Base-by-base conservation (phyloP, 2,888 invertebrate species). In the Scaptomyza flava region DNA sequence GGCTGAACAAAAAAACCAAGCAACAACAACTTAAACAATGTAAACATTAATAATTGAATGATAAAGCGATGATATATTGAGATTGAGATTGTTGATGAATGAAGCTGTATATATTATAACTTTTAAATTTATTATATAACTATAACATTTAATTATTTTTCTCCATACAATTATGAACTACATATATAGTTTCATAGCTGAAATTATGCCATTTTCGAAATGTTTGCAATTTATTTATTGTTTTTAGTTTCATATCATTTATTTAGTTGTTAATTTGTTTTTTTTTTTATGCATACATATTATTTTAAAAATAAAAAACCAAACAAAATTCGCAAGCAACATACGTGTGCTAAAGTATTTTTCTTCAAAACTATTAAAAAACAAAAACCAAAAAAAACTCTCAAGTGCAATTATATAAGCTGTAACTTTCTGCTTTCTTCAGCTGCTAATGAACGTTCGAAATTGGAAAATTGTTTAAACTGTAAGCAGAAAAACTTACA, bases 331-430 rank as follows among this genome's bases (percentile, higher is more conserved):
- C 60, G 65, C 65, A 72, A 61, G 61, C 65, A 68, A 41, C 52
- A 56, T 53, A 53, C 63, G 68, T 33, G 33, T 72, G 65, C 68
- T 48, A 72, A 79, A 70, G 56, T 71, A 1, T 47, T 7, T 34
- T 6, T 33, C 14, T 43, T n/a, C n/a, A 23, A 20, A 45, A 51
- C 51, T 12, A 2, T 17, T 17, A 1, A 17, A 17, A 23, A 65
- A 9, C 23, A 34, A 31, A 65, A 31, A 43, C 34, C 30, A 64
- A 42, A 46, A 36, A 60, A 36, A 79, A 73, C 77, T 82, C 79
- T 82, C 88, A 82, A 82, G 82, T 82, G 82, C 82, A 82, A 82
- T 82, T 82, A 82, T 72, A 77, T 69, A 77, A 79, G 59, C 82
- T 81, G 66, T 75, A 79, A 69, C 71, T 65, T 73, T 76, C 73